phyloP scores from a whole-genome alignment of 2,888 invertebrate genomes.

The Acanthopleura granulata region DNA sequence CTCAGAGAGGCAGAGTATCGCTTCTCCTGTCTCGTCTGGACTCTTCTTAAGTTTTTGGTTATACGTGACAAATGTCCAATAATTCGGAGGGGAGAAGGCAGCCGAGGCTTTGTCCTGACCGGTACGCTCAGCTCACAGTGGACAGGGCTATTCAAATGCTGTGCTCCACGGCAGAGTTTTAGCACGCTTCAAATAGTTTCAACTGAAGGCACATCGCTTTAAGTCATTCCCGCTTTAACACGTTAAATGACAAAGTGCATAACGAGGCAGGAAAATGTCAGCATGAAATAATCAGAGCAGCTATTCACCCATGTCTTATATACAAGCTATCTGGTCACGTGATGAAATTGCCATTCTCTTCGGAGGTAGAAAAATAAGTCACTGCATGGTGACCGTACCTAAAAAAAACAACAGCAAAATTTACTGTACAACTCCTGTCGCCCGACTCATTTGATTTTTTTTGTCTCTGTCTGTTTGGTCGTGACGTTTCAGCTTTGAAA shows the following conservation, averaged over 20 bases:
- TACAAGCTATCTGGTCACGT: background rate
- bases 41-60: too few relatives aligned
- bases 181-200: conserved; percentile 3
- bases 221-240: background rate
- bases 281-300: background rate
- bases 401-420: too few relatives aligned
- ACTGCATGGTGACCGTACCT: background rate
- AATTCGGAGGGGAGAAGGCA: too few relatives aligned
- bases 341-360: background rate
- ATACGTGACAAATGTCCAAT: too few relatives aligned
- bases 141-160: background rate
- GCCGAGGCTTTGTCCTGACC: too few relatives aligned
- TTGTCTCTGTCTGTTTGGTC: background rate
- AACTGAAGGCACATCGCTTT: background rate
- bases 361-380: background rate
- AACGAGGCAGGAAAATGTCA: background rate
- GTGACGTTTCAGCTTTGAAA: background rate
- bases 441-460: background rate
- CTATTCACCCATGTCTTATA: background rate
- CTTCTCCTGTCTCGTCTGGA: too few relatives aligned
- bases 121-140: too few relatives aligned
- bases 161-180: background rate
- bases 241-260: background rate
- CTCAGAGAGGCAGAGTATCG: too few relatives aligned
- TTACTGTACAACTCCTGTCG: background rate